A percentile compares a stretch with the other conserved stretches of the same genome.
Conservation (phyloP, 2,888 invertebrate genomes). For the Hemithea aestivaria region DNA sequence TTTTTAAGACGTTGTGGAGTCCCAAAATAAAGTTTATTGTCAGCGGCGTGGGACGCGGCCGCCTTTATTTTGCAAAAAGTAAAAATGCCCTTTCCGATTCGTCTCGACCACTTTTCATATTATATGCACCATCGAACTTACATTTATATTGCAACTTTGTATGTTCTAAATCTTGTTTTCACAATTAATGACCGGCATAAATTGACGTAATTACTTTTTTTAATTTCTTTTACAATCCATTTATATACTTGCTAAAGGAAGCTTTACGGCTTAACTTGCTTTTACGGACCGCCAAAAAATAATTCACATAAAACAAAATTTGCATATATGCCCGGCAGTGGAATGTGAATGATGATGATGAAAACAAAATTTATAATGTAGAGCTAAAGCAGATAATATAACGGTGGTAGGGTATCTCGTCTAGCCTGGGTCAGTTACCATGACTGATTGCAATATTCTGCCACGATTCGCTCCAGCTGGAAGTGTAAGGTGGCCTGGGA, state of each 20-base stretch:
- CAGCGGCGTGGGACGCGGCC: conserved; percentile 48
- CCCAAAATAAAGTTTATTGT: conserved; percentile 70
- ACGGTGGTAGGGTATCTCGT: too few species aligned
- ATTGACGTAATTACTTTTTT: not conserved
- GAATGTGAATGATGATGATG: too few species aligned
- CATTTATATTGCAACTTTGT: conserved; percentile 27
- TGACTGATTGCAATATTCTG: too few species aligned
- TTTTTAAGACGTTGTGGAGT: conserved; percentile 49
- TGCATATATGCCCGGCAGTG: too few species aligned
- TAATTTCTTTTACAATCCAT: conserved; percentile 4
- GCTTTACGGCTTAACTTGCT: too few species aligned
- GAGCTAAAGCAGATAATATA: too few species aligned
- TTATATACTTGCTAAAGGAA: not conserved
- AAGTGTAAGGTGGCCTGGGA: too few species aligned
- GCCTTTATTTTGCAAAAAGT: conserved; percentile 12
- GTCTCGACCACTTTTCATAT: conserved; percentile 28
- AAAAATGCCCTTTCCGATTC: conserved; percentile 14
- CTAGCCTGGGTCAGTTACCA: too few species aligned
- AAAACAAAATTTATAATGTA: too few species aligned
- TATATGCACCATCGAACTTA: conserved; percentile 16
- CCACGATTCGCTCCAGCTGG: too few species aligned
- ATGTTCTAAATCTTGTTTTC: conserved; percentile 1
- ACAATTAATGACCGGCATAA: conserved; percentile 3
- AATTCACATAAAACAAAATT: too few species aligned
- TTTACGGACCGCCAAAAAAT: too few species aligned